Base-by-base conservation (phyloP, 1,140 invertebrate genomes). In the Drosophila leontia region DNA sequence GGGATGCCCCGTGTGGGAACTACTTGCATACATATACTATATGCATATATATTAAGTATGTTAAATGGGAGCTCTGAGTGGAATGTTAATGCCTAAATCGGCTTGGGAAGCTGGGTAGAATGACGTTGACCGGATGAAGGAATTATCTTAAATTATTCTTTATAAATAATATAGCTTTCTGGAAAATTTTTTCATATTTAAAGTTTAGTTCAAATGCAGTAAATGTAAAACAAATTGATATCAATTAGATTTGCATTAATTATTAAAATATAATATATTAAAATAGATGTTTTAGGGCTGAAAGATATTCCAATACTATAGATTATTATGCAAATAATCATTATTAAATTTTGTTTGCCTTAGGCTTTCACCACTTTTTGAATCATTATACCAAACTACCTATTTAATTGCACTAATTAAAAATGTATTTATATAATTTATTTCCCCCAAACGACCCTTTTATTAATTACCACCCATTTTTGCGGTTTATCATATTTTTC, bases 1-100 rank as follows among this genome's bases (percentile, higher is more conserved):
- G 39, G 50, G 44, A 41, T 76, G 64, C 53, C 51, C 41, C 15
- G 41, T 57, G 53, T 76, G 72, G 72, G 72, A 76, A 74, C 57
- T 55, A 34, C 69, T 75, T 19, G 13, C 17, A 15, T 37, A 5
- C 7, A 26, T 37, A 39, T n/a, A n/a, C n/a, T n/a, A n/a, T n/a
- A n/a, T n/a, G n/a, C n/a, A n/a, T n/a, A 41, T 42, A 55, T 13
- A 39, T 47, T 35, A 34, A 35, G n/a, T 26, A 39, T 56, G 53
- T 17, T 55, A 53, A 72, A 72, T 26, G 55, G 53, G 6, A 41
- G 26, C 19, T 13, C 17, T 58, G 48, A 58, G 29, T 35, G 51
- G 44, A 71, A 50, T 59, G 42, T 72, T 71, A 72, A 72, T 72
- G 44, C 26, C 69, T 37, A 41, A 58, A 59, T 72, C 44, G 11